Evolutionary conservation across 2,888 invertebrate species (phyloP), one percentile per base, ranked within the genome.

Genomic region (Nudaria mundana): DNA sequence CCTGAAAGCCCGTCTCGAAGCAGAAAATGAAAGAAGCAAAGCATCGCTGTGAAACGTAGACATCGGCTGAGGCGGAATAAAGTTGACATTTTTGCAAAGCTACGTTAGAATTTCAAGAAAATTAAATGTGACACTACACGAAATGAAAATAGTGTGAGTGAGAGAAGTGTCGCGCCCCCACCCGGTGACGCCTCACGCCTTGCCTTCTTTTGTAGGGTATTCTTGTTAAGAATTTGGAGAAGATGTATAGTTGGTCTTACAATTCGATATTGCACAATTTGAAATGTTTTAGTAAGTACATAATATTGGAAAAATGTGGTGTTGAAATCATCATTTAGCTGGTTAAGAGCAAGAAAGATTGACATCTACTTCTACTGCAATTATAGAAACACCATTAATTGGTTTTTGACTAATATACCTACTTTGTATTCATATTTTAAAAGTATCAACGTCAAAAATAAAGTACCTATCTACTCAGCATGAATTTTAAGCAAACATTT

Each of bases 11-110:
- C 78, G 85, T 79, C 83, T 81, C 78, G 77, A 75, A 81, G 84
- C 77, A 81, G 76, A 85, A 87, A 87, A 86, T 84, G 84, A 77
- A n/a, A 81, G 85, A 79, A 80, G 83, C 77, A 72, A 85, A 74
- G 75, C 83, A 82, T 73, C 76, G 71, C 76, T 80, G 76, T 81
- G 83, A 75, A 84, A 79, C 78, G 85, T 66, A 79, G 77, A 71
- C 77, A 76, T 61, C 56, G 83, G 84, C 79, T 84, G 86, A 81
- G 73, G 81, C 80, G 84, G 82, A 87, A 85, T 86, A 86, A 83
- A 86, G 85, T 88, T 88, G 87, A 87, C 88, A 88, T 88, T 88
- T 88, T 88, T 88, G 88, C 80, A 85, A 85, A 85, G 88, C 87
- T 84, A 83, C 81, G 82, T 79, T 76, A 78, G 86, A 88, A 86